Percentiles rank a stretch among this genome's conserved stretches.
These are phyloP conservation scores for Tinamus guttatus DNA, from an alignment of 2,113 vertebrate species.

Conservation along the genomic window DNA sequence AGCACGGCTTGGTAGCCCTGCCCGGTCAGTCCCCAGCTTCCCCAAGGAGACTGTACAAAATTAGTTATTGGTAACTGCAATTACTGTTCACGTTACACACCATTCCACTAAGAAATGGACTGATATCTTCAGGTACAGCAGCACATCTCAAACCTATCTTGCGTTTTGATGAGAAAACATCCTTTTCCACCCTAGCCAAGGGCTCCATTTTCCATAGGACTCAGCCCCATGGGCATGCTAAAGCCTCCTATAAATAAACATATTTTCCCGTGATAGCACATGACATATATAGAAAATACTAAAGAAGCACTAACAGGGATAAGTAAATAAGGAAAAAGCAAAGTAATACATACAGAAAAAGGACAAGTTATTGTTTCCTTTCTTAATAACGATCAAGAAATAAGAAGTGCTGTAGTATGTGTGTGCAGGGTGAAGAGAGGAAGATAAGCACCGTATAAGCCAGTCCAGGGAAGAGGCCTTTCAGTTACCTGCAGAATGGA, in stretches of 20 bases:
- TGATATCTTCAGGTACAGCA: background rate
- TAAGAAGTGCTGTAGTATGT: background rate
- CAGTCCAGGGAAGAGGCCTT: background rate
- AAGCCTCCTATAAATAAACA: background rate
- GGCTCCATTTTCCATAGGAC: background rate
- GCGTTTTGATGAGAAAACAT: background rate
- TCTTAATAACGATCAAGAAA: background rate
- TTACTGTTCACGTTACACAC: background rate
- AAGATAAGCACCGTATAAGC: background rate
- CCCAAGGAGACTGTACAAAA: background rate
- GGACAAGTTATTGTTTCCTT: background rate
- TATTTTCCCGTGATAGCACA: background rate
- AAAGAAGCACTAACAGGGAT: background rate
- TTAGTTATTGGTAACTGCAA: background rate
- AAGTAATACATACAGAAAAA: background rate
- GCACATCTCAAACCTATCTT: background rate
- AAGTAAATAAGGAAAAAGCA: background rate
- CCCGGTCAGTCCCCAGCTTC: background rate
- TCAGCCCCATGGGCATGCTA: background rate
- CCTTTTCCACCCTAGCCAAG: background rate
- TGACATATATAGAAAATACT: background rate
- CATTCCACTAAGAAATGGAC: background rate
- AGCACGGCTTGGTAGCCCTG: background rate
- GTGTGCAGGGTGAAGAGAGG: background rate
- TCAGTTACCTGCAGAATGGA: background rate